These are phyloP conservation scores for Lipotes vexillifer DNA, from an alignment of 2,113 vertebrate genomes.

Conservation along the genomic window DNA sequence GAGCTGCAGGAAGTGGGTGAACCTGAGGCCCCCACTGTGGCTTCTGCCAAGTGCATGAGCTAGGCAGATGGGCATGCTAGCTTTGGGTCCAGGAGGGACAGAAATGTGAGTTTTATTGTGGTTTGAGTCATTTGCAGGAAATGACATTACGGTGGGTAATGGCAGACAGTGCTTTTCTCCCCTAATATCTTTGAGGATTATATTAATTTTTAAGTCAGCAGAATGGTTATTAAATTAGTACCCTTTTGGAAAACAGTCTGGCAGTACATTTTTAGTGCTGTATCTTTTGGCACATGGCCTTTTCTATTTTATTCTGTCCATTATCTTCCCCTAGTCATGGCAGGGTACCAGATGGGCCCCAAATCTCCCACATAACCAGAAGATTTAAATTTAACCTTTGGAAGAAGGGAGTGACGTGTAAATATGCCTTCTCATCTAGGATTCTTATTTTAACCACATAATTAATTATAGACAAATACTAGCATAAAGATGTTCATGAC, in stretches of 20 bases:
- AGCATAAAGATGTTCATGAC: constrained; percentile 12
- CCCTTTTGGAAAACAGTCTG: constrained; percentile 43
- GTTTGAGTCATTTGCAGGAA: background rate
- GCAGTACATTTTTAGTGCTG: background rate
- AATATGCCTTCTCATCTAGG: background rate
- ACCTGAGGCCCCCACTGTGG: background rate
- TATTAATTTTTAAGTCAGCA: constrained; percentile 40
- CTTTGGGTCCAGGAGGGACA: background rate
- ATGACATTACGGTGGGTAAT: background rate
- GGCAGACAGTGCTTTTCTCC: background rate
- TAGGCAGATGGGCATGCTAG: background rate
- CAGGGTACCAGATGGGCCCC: background rate
- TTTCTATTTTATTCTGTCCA: constrained; percentile 31
- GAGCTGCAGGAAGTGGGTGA: background rate
- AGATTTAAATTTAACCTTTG: constrained; percentile 9
- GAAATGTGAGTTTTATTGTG: background rate
- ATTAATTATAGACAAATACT: constrained; percentile 4
- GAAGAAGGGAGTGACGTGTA: background rate
- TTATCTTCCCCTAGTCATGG: background rate
- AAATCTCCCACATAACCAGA: background rate
- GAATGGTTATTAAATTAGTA: constrained; percentile 38
- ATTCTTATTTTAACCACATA: background rate
- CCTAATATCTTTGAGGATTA: constrained; percentile 7
- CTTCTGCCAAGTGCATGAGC: background rate
- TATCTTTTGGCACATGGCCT: background rate